Evolutionary conservation across 2,888 invertebrate species (phyloP).

Genomic region (Baccha elongata): DNA sequence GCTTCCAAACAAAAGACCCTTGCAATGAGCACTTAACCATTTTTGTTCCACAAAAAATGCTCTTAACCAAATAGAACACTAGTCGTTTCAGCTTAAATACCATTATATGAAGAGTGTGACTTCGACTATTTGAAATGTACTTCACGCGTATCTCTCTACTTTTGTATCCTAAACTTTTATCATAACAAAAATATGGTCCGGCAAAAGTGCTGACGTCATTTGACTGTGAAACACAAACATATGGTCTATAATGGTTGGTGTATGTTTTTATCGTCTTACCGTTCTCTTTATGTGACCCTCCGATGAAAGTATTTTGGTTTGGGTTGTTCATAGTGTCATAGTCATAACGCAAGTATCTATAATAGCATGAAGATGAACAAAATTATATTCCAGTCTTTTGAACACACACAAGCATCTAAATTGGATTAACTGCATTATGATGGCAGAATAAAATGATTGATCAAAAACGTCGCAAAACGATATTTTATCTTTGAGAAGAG

Average conservation of each 20-base stretch:
- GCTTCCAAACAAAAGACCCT: constrained; percentile 6
- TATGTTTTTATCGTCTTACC: not conserved
- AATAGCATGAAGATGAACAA: not conserved
- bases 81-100: not conserved
- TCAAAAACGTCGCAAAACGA: constrained; percentile 38
- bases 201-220: constrained; percentile 54
- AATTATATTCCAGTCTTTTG: constrained; percentile 12
- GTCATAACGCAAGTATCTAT: constrained; percentile 5
- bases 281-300: not conserved
- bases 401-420: constrained; percentile 18
- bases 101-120: not conserved
- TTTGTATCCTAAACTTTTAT: not conserved
- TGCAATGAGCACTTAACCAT: not conserved
- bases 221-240: constrained; percentile 31
- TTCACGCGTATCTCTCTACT: not conserved
- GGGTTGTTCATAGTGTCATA: not conserved
- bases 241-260: too few relatives aligned
- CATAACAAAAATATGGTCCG: constrained; percentile 36
- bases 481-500: constrained; percentile 28
- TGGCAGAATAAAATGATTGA: constrained; percentile 46
- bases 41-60: not conserved
- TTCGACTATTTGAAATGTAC: not conserved
- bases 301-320: constrained; percentile 1
- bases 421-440: constrained; percentile 52
- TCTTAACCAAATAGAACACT: not conserved